Evolutionary conservation across 1,140 invertebrate species (phyloP), one percentile per base, ranked within the genome.

Genomic region (Psix sp.): DNA sequence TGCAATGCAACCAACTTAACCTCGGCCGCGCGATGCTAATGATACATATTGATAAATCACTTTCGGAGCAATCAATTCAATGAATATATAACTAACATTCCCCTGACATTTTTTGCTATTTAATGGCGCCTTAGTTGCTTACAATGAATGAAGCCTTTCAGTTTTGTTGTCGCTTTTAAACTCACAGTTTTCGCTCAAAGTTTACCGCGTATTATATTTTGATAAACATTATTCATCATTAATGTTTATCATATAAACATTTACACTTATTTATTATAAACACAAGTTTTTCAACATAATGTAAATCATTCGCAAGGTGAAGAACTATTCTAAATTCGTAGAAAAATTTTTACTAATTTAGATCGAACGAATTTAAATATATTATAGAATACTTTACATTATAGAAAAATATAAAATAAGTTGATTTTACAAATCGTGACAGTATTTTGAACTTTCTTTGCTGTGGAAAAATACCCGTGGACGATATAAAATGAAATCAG

Each of bases 1-100:
- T 26, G 38, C 6, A 38, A 42, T 56, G 16, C 38, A 33, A 56
- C 38, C 20, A 21, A 56, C 51, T 56, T 42, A 57, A 45, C 40
- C 40, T 57, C 52, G 52, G 36, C 35, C 40, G 5, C 35, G 16
- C 49, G 36, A 52, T 39, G 48, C 49, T 40, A 40, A 40, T 21
- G 36, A 52, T 51, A 39, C 48, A 31, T 40, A 52, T 52, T 40
- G 49, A 52, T 52, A 52, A 52, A 52, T 52, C 49, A n/a, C 49
- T 52, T 18, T 35, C 15, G n/a, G 21, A 29, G 49, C 49, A 52
- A 52, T 52, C 49, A 52, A 52, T 52, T 29, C 36, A 52, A 40
- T 52, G 49, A 29, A 52, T 52, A 35, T 52, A 52, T 52, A 52
- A 52, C 36, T 36, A 13, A 17, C 49, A 40, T 40, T 52, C 36